phyloP scores from a whole-genome alignment of 1,140 invertebrate species.

The Thaumetopoea pityocampa region DNA sequence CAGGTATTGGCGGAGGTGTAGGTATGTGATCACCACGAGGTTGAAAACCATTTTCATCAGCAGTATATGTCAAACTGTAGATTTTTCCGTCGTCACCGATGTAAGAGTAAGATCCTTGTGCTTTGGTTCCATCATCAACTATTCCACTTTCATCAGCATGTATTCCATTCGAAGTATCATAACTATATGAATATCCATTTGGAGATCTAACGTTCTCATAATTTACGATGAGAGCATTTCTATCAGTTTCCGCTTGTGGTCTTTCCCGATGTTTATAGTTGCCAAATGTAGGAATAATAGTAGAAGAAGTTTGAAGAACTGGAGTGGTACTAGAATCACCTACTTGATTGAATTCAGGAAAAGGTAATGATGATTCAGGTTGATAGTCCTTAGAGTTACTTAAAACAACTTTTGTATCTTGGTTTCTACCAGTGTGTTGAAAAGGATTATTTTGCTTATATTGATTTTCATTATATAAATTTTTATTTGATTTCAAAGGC shows the following conservation, averaged over 20 bases:
- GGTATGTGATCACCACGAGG: conserved; percentile 86
- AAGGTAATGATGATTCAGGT: not conserved
- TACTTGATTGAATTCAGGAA: not conserved
- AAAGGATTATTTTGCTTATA: too few relatives aligned
- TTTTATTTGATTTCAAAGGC: too few relatives aligned
- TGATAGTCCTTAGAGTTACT: not conserved
- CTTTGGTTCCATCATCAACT: conserved; percentile 59
- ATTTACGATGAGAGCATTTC: conserved; percentile 43
- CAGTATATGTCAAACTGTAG: conserved; percentile 82
- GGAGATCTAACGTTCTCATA: conserved; percentile 67
- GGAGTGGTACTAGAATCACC: not conserved
- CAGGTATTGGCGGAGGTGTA: conserved; percentile 79
- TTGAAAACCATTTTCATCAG: conserved; percentile 77
- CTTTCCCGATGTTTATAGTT: conserved; percentile 24
- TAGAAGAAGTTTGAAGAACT: not conserved
- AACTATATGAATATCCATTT: conserved; percentile 77
- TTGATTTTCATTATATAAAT: too few relatives aligned
- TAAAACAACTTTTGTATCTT: too few relatives aligned
- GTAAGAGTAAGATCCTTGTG: conserved; percentile 79
- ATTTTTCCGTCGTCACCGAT: conserved; percentile 78
- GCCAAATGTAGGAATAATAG: not conserved
- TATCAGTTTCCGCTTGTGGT: conserved; percentile 39
- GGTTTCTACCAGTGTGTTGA: too few relatives aligned
- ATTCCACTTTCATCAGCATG: conserved; percentile 76
- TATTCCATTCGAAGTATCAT: conserved; percentile 81